Conservation (phyloP, 2,888 invertebrate species). For the Pantelozetes paolii region DNA sequence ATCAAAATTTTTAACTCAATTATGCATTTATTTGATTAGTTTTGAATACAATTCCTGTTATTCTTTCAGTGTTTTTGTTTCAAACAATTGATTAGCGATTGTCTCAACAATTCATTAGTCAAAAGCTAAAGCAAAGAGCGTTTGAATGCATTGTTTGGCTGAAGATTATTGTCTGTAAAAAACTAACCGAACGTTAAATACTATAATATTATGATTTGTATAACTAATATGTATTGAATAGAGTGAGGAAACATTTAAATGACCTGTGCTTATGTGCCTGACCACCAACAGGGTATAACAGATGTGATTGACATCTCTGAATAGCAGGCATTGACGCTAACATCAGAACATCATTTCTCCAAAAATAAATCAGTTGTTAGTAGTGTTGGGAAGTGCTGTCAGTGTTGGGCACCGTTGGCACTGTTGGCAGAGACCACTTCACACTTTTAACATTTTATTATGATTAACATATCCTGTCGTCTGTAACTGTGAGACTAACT, state of each 20-base stretch:
- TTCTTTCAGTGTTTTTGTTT: no score
- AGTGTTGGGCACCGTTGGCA: neutral
- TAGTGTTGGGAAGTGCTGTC: neutral
- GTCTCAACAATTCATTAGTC: neutral
- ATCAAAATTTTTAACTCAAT: no score
- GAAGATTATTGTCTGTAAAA: neutral
- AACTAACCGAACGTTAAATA: neutral
- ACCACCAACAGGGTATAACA: constrained; percentile 37
- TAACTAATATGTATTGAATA: constrained; percentile 10
- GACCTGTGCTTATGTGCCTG: constrained; percentile 16
- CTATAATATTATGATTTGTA: constrained; percentile 2
- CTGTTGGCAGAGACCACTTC: constrained; percentile 32
- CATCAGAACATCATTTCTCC: constrained; percentile 21
- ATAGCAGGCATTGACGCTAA: constrained; percentile 36
- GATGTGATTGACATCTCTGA: constrained; percentile 42
- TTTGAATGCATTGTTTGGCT: neutral
- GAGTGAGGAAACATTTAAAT: constrained; percentile 23
- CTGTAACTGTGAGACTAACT: constrained; percentile 31
- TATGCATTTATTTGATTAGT: no score
- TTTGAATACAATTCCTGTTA: no score
- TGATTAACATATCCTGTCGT: constrained; percentile 36
- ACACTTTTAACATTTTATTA: constrained; percentile 37
- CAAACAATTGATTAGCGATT: no score
- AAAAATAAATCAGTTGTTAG: constrained; percentile 30
- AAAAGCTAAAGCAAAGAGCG: neutral